phyloP scores from a whole-genome alignment of 1,140 invertebrate genomes.

The Chlorops oryzae region DNA sequence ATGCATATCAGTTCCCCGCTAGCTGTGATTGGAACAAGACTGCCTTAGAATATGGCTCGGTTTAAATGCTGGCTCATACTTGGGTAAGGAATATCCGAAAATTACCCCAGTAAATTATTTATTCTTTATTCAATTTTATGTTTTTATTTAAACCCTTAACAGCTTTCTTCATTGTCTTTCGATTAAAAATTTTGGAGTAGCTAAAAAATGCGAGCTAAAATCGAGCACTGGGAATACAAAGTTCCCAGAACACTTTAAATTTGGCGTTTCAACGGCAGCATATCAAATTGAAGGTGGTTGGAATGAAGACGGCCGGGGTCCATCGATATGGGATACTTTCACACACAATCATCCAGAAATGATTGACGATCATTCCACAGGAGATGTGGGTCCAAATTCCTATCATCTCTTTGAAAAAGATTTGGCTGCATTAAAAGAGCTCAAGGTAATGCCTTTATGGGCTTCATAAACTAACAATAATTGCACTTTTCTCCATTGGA shows the following conservation, averaged over 20 bases:
- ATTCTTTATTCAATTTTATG: too few species aligned
- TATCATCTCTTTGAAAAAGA: conserved; percentile 53
- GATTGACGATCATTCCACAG: conserved; percentile 47
- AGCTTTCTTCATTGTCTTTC: too few species aligned
- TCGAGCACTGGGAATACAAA: conserved; percentile 9
- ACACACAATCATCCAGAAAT: conserved; percentile 50
- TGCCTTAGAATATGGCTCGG: too few species aligned
- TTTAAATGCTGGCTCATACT: too few species aligned
- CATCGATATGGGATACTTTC: conserved; percentile 55
- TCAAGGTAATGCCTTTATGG: conserved; percentile 21
- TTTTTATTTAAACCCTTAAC: too few species aligned
- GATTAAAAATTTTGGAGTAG: too few species aligned
- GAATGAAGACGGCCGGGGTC: conserved; percentile 55
- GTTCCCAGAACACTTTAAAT: conserved; percentile 55
- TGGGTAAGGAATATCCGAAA: too few species aligned
- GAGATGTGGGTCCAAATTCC: conserved; percentile 52
- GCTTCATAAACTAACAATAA: background rate
- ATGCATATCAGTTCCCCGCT: too few species aligned
- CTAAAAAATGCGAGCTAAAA: conserved; percentile 4
- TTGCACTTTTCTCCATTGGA: background rate
- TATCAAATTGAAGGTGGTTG: conserved; percentile 61
- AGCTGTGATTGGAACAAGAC: too few species aligned
- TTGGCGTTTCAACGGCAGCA: conserved; percentile 54
- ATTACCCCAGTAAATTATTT: too few species aligned
- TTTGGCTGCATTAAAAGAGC: conserved; percentile 47